These are phyloP conservation scores for Neodiprion pinetum DNA, from an alignment of 1,140 invertebrate species.

Conservation along the genomic window DNA sequence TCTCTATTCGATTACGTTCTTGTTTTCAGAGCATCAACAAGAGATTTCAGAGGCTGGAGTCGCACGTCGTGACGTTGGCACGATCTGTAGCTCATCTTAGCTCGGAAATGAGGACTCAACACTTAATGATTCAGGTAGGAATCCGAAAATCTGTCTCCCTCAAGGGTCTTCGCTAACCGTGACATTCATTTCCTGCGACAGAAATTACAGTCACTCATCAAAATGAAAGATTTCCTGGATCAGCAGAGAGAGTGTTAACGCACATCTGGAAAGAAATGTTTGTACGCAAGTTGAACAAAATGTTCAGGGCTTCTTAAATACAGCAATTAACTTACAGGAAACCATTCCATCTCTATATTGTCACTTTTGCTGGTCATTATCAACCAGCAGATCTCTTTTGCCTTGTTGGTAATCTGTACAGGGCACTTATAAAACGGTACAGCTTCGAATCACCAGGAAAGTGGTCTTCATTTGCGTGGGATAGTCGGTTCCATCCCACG, in stretches of 20 bases:
- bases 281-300: no score
- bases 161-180: no score
- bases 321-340: no score
- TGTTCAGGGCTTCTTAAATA: no score
- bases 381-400: no score
- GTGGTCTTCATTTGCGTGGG: conserved; percentile 2
- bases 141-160: no score
- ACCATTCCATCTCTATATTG: no score
- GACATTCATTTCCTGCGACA: not conserved
- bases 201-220: conserved; percentile 44
- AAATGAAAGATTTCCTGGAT: conserved; percentile 44
- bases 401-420: not conserved
- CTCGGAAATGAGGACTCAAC: conserved; percentile 90
- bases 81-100: conserved; percentile 92
- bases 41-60: conserved; percentile 88
- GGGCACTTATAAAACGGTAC: not conserved
- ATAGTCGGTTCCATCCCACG: not conserved
- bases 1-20: not conserved
- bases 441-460: not conserved
- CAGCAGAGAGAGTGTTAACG: conserved; percentile 40
- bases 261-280: no score
- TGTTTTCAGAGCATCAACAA: conserved; percentile 79
- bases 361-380: no score
- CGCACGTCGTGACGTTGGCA: conserved; percentile 90
- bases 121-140: conserved; percentile 79